Conservation (phyloP, 1,140 invertebrate species). For the Diuraphis noxia region DNA sequence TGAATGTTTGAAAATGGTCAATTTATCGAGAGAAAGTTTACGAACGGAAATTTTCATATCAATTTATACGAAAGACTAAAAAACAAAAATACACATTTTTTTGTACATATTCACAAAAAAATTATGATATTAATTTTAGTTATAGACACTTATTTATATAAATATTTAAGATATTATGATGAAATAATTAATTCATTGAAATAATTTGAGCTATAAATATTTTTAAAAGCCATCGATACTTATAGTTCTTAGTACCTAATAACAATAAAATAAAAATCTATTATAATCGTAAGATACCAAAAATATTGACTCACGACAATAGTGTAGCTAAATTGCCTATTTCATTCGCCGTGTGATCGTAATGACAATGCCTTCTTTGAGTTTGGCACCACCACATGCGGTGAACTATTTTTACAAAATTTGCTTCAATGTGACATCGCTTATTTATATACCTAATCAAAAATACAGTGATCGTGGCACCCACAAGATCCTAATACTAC, state of each 20-base stretch:
- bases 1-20: not conserved
- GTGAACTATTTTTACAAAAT: too few species aligned
- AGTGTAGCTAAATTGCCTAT: slow-evolving; percentile 6
- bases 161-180: not conserved
- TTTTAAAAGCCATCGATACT: not conserved
- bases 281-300: not conserved
- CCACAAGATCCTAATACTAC: too few species aligned
- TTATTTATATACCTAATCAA: not conserved
- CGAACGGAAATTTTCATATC: not conserved
- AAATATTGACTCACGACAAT: not conserved
- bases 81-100: too few species aligned
- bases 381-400: too few species aligned
- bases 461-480: not conserved
- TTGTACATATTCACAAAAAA: too few species aligned
- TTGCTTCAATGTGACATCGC: too few species aligned
- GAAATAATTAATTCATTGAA: not conserved
- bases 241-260: not conserved
- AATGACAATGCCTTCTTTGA: not conserved
- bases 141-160: not conserved
- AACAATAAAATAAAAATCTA: not conserved
- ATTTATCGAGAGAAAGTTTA: not conserved
- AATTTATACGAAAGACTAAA: not conserved
- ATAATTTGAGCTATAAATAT: not conserved
- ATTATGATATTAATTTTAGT: not conserved
- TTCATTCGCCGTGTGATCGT: not conserved